These are phyloP conservation scores for Lepus americanus DNA, from an alignment of 2,113 vertebrate species.

Conservation along the genomic window DNA sequence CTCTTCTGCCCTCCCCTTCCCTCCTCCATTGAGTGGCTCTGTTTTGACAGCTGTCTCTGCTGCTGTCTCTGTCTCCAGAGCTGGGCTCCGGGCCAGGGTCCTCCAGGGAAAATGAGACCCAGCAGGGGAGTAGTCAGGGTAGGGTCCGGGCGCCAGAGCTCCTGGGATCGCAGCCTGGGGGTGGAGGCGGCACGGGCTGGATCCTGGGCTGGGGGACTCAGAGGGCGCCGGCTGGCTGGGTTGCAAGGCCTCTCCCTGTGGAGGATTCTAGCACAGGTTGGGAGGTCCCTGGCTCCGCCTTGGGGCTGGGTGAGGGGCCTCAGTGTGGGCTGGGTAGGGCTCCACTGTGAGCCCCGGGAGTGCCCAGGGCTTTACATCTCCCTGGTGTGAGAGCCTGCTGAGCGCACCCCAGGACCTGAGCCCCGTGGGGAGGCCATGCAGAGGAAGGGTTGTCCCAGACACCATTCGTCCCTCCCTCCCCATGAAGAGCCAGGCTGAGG, in stretches of 20 bases:
- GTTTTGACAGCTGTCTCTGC: constrained; percentile 84
- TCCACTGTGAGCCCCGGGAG: constrained; percentile 13
- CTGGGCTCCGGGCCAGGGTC: constrained; percentile 81
- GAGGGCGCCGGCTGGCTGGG: not conserved
- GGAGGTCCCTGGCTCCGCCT: not conserved
- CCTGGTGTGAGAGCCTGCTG: not conserved
- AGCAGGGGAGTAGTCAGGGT: not conserved
- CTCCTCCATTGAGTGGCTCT: constrained; percentile 64
- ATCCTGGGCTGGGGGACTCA: not conserved
- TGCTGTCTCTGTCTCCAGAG: constrained; percentile 79
- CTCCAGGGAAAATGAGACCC: constrained; percentile 73
- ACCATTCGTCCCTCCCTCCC: constrained; percentile 58
- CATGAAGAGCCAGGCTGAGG: constrained; percentile 93
- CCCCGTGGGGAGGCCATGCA: not conserved
- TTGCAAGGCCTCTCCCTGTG: not conserved
- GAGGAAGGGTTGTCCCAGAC: constrained; percentile 59
- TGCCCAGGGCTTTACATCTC: not conserved
- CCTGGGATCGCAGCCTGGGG: not conserved
- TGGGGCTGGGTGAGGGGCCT: not conserved
- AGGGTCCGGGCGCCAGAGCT: not conserved
- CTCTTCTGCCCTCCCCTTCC: not conserved
- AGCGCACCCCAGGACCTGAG: constrained; percentile 18
- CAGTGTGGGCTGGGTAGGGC: not conserved
- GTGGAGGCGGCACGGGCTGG: not conserved
- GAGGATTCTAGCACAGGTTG: not conserved